phyloP scores from a whole-genome alignment of 2,113 vertebrate species.

The Periophthalmodon schlosseri region DNA sequence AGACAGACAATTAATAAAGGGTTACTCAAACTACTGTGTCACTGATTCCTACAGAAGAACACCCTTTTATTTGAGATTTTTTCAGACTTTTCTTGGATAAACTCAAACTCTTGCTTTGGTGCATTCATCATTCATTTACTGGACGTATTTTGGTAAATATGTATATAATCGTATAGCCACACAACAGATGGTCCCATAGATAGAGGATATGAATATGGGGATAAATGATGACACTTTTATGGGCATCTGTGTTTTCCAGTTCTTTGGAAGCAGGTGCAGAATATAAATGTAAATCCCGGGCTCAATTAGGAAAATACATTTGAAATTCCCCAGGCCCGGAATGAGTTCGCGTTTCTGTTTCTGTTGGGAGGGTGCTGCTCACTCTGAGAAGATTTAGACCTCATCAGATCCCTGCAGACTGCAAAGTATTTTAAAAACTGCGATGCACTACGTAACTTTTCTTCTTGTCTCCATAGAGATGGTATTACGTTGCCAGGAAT shows the following conservation, averaged over 20 bases:
- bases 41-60: too few species aligned
- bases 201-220: slow-evolving; percentile 7
- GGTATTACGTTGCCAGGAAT: too few species aligned
- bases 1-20: too few species aligned
- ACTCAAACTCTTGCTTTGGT: background rate
- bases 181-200: background rate
- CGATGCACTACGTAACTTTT: too few species aligned
- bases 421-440: background rate
- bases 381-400: background rate
- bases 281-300: slow-evolving; percentile 47
- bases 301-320: slow-evolving; percentile 39
- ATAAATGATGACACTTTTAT: slow-evolving; percentile 1
- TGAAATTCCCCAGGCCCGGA: slow-evolving; percentile 25
- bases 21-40: too few species aligned
- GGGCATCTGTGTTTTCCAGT: background rate
- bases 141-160: background rate
- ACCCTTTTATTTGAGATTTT: too few species aligned
- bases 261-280: slow-evolving; percentile 16
- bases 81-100: background rate
- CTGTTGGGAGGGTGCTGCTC: background rate
- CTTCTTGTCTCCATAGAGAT: too few species aligned
- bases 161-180: background rate
- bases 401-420: too few species aligned
- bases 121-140: background rate
- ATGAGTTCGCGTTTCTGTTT: slow-evolving; percentile 9